Evolutionary conservation across 2,797 vertebrate genomes (phyloP), one percentile per base, ranked within the genome.

Genomic region (Cheracebus regulus): DNA sequence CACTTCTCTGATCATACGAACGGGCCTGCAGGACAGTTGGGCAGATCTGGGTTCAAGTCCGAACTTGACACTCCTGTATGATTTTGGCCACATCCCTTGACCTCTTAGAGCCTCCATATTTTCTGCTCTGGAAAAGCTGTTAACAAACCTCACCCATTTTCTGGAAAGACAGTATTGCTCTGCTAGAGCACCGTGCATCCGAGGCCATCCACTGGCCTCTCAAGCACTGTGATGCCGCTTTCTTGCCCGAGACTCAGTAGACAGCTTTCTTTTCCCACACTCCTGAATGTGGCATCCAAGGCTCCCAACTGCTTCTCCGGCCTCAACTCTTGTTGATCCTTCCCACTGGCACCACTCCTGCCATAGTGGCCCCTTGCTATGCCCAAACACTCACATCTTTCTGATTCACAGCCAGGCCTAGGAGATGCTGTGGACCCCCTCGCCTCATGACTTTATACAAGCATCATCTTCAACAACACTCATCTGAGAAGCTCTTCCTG

Each of bases 31-130:
- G 57, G 86, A 58, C 2, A 28, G 24, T 6, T 78, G 28, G 80
- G 48, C n/a, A 58, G 83, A 57, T 55, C 90, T 61, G 90, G 84
- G 88, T 73, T 92, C 81, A 46, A 80, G 57, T 90, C 30, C 19
- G 5, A 20, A 28, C 15, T 41, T 58, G 81, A 52, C 28, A 80
- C 19, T 90, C 24, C 41, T 44, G 26, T 78, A 58, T 50, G 78
- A 93, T 26, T 84, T 9, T 28, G 83, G 73, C 39, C 80, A 86
- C 19, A 64, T 64, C n/a, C 89, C 50, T 36, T 61, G 80, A 85
- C 78, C 44, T 85, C 75, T 44, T 39, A 55, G 50, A 89, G 88
- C 79, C 75, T 78, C 95, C 57, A 61, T 91, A 82, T 97, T 61
- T 52, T 96, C 67, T 88, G 50, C 39, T 73, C 86, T 80, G 75